Evolutionary conservation across 2,113 vertebrate species (phyloP).

Genomic region (Gymnocephalus cernua): DNA sequence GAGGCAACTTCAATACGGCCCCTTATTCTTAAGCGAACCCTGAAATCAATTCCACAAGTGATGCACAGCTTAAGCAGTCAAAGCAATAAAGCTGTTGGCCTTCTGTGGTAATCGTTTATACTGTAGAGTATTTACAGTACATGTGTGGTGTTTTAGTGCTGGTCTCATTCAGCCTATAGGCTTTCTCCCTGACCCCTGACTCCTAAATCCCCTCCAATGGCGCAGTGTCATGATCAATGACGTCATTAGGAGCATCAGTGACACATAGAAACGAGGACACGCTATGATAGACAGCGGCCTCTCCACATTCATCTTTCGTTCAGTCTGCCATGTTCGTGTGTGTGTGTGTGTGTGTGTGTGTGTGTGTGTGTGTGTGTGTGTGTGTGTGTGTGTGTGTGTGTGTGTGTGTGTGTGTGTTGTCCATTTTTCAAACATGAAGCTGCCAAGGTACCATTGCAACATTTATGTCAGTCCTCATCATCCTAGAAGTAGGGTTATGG

Average conservation of each 20-base stretch:
- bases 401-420: slow-evolving; percentile 1
- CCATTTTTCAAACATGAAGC: slow-evolving; percentile 31
- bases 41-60: slow-evolving; percentile 53
- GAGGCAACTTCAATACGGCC: slow-evolving; percentile 31
- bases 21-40: slow-evolving; percentile 39
- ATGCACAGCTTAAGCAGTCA: slow-evolving; percentile 22
- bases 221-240: slow-evolving; percentile 53
- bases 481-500: slow-evolving; percentile 8
- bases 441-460: neutral
- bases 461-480: slow-evolving; percentile 26
- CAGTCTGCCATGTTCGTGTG: neutral
- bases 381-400: slow-evolving; percentile 3
- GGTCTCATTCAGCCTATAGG: slow-evolving; percentile 29
- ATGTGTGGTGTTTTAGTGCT: slow-evolving; percentile 17
- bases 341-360: neutral
- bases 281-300: slow-evolving; percentile 45
- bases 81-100: slow-evolving; percentile 48
- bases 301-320: slow-evolving; percentile 31
- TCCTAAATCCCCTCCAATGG: slow-evolving; percentile 47
- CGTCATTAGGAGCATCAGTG: slow-evolving; percentile 59
- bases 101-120: slow-evolving; percentile 38
- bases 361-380: neutral
- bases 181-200: slow-evolving; percentile 66
- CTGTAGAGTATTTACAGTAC: slow-evolving; percentile 39
- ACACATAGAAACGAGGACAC: slow-evolving; percentile 47